These are phyloP conservation scores for Cyanocitta stelleri DNA, from an alignment of 2,113 vertebrate species.

Conservation along the genomic window DNA sequence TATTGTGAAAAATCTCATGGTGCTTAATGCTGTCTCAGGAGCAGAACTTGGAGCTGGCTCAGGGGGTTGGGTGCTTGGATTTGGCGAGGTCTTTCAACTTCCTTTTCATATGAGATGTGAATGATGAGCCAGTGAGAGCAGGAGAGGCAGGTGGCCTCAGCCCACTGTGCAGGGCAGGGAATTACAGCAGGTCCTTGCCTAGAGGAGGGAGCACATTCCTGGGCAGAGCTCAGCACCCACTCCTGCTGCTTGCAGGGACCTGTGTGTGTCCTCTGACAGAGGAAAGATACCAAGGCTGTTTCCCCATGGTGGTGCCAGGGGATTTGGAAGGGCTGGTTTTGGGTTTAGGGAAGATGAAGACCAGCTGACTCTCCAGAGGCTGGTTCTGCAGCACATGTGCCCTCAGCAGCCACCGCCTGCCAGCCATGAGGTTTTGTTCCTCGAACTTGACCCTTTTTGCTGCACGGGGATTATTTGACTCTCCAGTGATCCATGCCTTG, in stretches of 20 bases:
- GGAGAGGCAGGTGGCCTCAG: neutral
- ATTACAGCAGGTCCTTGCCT: neutral
- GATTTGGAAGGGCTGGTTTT: neutral
- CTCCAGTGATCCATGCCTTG: neutral
- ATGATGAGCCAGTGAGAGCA: neutral
- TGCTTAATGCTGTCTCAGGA: accelerated
- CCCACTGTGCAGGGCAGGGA: neutral
- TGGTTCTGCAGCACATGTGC: constrained; percentile 23
- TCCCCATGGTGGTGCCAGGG: neutral
- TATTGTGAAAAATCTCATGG: neutral
- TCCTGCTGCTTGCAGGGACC: neutral
- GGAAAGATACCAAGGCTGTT: neutral
- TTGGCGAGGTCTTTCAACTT: neutral
- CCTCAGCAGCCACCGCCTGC: neutral
- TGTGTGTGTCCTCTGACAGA: neutral
- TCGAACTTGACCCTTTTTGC: neutral
- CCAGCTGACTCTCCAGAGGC: constrained; percentile 43
- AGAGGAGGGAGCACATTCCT: neutral
- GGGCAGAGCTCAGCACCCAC: neutral
- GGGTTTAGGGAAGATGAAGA: constrained; percentile 48
- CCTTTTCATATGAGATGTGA: neutral
- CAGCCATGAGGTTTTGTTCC: constrained; percentile 20
- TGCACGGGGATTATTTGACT: constrained; percentile 19
- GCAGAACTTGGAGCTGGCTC: neutral
- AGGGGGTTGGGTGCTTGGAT: neutral